Percentiles rank a stretch among this genome's conserved stretches.
These are phyloP conservation scores for Idaea aversata DNA, from an alignment of 2,888 invertebrate species.

Conservation along the genomic window DNA sequence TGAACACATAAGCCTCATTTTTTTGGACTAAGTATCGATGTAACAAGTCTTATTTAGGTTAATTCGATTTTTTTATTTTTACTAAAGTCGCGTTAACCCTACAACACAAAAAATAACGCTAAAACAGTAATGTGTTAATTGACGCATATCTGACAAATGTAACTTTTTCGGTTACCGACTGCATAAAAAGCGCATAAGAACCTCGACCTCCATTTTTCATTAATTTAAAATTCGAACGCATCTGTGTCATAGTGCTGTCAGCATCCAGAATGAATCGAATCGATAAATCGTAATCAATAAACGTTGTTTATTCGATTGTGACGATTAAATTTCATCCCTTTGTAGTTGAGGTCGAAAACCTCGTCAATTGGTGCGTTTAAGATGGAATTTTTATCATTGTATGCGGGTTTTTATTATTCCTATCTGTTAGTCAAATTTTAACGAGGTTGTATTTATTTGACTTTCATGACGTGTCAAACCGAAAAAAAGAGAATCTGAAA, in stretches of 20 bases:
- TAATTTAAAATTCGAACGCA: slow-evolving; percentile 14
- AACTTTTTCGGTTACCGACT: neutral
- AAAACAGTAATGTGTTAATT: no score
- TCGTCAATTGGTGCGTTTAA: slow-evolving; percentile 31
- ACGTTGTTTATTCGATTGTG: slow-evolving; percentile 32
- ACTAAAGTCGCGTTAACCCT: no score
- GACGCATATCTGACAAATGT: neutral
- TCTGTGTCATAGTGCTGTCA: slow-evolving; percentile 9
- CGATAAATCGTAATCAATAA: slow-evolving; percentile 35
- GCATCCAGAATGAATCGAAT: slow-evolving; percentile 22
- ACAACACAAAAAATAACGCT: no score
- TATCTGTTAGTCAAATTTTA: slow-evolving; percentile 2
- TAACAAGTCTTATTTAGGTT: slow-evolving; percentile 4
- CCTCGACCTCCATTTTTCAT: slow-evolving; percentile 14
- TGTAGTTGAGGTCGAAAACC: slow-evolving; percentile 33
- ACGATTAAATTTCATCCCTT: slow-evolving; percentile 36
- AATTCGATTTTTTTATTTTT: slow-evolving; percentile 1
- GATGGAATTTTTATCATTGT: slow-evolving; percentile 20
- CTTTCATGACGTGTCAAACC: neutral
- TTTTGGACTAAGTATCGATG: slow-evolving; percentile 15
- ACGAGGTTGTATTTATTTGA: neutral
- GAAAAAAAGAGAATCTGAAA: no score
- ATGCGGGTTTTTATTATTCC: slow-evolving; percentile 30
- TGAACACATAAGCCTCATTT: slow-evolving; percentile 26
- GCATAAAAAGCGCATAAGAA: neutral